Base-by-base conservation (phyloP, 2,113 vertebrate genomes). In the Sialia sialis region DNA sequence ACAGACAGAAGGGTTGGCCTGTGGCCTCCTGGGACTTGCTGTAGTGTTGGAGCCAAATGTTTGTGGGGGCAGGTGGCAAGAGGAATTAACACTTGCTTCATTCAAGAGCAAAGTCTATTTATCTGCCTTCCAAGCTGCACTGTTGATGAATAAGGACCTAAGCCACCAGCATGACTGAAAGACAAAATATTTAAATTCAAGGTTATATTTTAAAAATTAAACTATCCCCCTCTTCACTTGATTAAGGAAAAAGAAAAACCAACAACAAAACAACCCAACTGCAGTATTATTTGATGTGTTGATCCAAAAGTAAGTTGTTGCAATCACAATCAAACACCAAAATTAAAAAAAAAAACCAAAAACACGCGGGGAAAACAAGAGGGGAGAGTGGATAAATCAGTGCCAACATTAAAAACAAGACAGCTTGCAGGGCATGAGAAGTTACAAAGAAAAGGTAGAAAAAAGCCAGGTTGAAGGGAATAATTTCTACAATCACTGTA, bases 1-100 rank as follows among this genome's bases (percentile, higher is more conserved):
- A 58, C 51, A 79, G 66, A 69, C 78, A 78, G 52, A 82, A 78
- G 81, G 68, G 63, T 75, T 82, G 86, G 78, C 49, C 39, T 23
- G 44, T 19, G 70, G 82, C 38, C 63, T 48, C 67, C 84, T 58
- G 62, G 39, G 93, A 74, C 94, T 59, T 51, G 41, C 78, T 60
- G 41, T 48, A 77, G 68, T 5, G 12, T 5, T 60, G 70, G 67
- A 95, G 87, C 92, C 79, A 94, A 95, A 62, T 54, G 82, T 91
- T 84, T 80, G 93, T 84, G 85, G 82, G 75, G 58, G 82, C 82
- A 90, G 87, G 85, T 89, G 82, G 92, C 69, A 87, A 80, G 51
- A 85, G 75, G 85, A 94, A 91, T 91, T 87, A 94, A 87, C 84
- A 87, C 66, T 36, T 72, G 70, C 78, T 91, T 95, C 81, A 93